Evolutionary conservation across 2,888 invertebrate genomes (phyloP), one percentile per base, ranked within the genome.

Genomic region (Choristoneura rosaceana): DNA sequence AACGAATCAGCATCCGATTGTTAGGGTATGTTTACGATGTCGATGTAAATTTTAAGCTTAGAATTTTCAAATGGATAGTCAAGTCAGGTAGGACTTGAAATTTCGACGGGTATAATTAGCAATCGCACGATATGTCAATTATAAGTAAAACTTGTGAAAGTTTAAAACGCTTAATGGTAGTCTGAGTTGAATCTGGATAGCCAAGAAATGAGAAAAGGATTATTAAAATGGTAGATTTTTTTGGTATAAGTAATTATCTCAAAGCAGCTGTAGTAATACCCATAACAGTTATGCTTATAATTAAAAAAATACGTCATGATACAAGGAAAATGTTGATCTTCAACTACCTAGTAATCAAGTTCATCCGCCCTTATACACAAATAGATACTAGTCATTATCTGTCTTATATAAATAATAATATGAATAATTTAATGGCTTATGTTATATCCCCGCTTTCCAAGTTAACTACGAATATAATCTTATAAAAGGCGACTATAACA

Each of bases 1-100:
- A 74, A 74, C 74, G 74, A 77, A 76, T 69, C 74, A 74, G 76
- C 69, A 73, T 75, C 69, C 71, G 63, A 33, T 25, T 17, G n/a
- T 41, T 47, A 34, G 34, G 47, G 47, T 34, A 15, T 15, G 50
- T 50, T 50, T 33, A 38, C 34, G n/a, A n/a, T 38, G 59, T 59
- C 34, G n/a, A 59, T 17, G 59, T 2, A 17, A 55, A 12, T 25
- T 10, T 52, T 55, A 55, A 3, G 17, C 8, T 52, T 7, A 9
- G 3, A 38, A 55, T 4, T 55, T 25, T 55, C 5, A 5, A 38
- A 5, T 0, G 38, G 38, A 3, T 38, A 0, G 38, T 38, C 38
- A 38, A 5, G 38, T 38, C 7, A 7, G 38, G 4, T 7, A 38
- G 7, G 5, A 7, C 7, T 38, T 38, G 0, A 38, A 38, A 38